Base-by-base conservation (phyloP, 2,113 vertebrate species). In the Leptosomus discolor region DNA sequence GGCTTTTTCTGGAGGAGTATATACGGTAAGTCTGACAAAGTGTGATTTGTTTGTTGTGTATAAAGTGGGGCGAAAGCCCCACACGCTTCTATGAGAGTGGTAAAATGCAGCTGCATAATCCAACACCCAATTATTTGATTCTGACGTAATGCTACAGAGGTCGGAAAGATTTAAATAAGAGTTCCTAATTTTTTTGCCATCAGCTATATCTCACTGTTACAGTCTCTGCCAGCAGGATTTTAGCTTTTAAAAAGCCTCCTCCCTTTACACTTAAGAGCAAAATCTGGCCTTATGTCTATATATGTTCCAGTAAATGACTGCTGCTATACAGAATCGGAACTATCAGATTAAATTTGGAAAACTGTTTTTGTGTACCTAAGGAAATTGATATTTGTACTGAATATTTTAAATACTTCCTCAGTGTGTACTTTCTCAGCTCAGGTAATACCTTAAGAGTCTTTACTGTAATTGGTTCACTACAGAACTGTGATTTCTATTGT, bases 1-100 rank as follows among this genome's bases (percentile, higher is more conserved):
- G 85, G 65, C 65, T 95, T 76, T 97, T 98, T 97, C 77, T 96
- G 46, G 56, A 79, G 45, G 32, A 94, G 74, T 88, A 53, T 94
- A 18, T 90, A 91, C 10, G 6, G 81, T 74, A 95, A 96, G 64
- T 24, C 39, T 96, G 61, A 85, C 43, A 69, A 86, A 92, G 39
- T 50, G 15, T 93, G 68, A 89, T 93, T 94, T 94, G 36, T 94
- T 57, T 58, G 36, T 41, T 84, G 46, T 85, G 39, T 48, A 53
- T 69, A 56, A 91, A 95, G 79, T 34, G 61, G 19, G 53, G 51
- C 21, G 90, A 51, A 94, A 75, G 12, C 34, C 57, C 20, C 67
- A 26, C 8, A 29, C 13, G 21, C n/a, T 78, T 71, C 48, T 37
- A 15, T 53, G 43, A 69, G 20, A 74, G 11, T 41, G 21, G 34